Conservation (phyloP, 2,888 invertebrate species). For the Aleiodes testaceus region DNA sequence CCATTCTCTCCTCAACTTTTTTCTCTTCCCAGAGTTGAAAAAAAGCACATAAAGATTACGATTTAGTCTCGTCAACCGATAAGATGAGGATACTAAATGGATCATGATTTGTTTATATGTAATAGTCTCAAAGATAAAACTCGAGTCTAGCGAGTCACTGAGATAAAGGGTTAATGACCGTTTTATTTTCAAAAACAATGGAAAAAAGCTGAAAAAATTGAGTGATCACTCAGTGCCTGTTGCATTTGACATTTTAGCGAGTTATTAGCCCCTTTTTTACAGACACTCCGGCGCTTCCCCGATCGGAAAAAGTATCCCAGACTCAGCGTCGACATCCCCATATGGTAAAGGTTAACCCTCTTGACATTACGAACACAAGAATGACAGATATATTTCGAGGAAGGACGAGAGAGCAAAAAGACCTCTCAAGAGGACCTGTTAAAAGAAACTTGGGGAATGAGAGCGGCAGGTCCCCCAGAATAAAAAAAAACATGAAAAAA, state of each 20-base stretch:
- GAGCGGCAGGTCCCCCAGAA: constrained; percentile 32
- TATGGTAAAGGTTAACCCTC: constrained; percentile 53
- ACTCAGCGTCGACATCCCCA: constrained; percentile 41
- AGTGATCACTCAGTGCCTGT: neutral
- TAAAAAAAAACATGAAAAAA: constrained; percentile 2
- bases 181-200: constrained; percentile 33
- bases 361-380: constrained; percentile 47
- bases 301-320: neutral
- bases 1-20: no score
- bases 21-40: neutral
- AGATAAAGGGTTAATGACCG: constrained; percentile 68
- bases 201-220: neutral
- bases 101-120: constrained; percentile 52
- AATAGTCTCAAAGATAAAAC: constrained; percentile 53
- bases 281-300: constrained; percentile 11
- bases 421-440: constrained; percentile 25
- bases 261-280: neutral
- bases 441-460: constrained; percentile 19
- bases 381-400: constrained; percentile 47
- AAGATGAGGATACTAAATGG: constrained; percentile 40
- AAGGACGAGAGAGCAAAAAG: constrained; percentile 43
- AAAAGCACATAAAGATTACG: constrained; percentile 35
- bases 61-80: constrained; percentile 35
- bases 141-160: constrained; percentile 47
- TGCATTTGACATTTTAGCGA: neutral